These are phyloP conservation scores for Drosophila lacteicornis DNA, from an alignment of 1,140 invertebrate genomes.

Conservation along the genomic window DNA sequence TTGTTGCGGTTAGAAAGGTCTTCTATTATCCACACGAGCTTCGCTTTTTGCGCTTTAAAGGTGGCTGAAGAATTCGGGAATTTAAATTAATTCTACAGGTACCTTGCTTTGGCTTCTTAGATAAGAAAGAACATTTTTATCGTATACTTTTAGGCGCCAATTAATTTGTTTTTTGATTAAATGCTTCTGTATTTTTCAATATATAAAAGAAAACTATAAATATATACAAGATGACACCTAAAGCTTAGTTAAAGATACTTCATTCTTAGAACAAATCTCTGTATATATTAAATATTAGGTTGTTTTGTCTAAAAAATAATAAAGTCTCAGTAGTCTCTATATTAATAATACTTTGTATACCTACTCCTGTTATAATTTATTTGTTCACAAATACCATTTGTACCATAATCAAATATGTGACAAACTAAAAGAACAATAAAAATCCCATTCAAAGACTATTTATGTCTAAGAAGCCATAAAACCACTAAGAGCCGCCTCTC, in stretches of 20 bases:
- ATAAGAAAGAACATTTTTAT: neutral
- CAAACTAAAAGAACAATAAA: constrained; percentile 6
- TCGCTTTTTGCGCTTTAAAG: neutral
- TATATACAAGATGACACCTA: too few relatives aligned
- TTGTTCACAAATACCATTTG: constrained; percentile 6
- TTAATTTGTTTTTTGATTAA: neutral
- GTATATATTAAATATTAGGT: too few relatives aligned
- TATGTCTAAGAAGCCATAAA: constrained; percentile 4
- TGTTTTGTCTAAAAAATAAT: neutral
- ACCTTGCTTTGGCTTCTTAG: too few relatives aligned
- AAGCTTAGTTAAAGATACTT: too few relatives aligned
- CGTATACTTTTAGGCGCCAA: constrained; percentile 9
- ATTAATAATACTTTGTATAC: neutral
- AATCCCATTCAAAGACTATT: neutral
- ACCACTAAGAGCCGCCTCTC: constrained; percentile 14
- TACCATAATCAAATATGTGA: neutral
- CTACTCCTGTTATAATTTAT: neutral
- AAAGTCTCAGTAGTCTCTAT: neutral
- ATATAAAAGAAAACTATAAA: too few relatives aligned
- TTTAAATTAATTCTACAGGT: neutral
- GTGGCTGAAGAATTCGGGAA: neutral
- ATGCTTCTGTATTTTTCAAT: too few relatives aligned
- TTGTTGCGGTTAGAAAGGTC: neutral
- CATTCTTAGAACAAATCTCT: too few relatives aligned
- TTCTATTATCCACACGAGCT: neutral